Base-by-base conservation (phyloP, 2,888 invertebrate genomes). In the Keiferia lycopersicella region DNA sequence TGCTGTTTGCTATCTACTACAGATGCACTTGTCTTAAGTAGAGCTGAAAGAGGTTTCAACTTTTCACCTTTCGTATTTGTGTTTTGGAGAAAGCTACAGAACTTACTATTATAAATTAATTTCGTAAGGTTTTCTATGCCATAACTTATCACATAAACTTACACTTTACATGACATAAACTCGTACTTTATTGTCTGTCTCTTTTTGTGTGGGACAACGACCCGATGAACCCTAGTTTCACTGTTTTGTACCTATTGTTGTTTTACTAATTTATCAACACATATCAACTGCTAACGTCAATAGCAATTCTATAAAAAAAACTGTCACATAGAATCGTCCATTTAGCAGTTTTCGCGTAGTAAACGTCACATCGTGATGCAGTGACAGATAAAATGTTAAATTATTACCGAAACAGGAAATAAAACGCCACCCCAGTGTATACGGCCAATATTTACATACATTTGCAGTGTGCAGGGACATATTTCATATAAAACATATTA, bases 321-420 rank as follows among this genome's bases (percentile, higher is more conserved):
- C 56, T 16, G 38, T 41, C 20, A 26, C 39, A 26, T 51, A 60
- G 51, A 20, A 58, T 34, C 16, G 34, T 38, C 61, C 64, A 56
- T 62, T 64, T 64, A 57, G 64, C 61, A 62, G 61, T 61, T 58
- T 58, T 61, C 61, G 64, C 57, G 48, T 62, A 64, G 48, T 64
- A 61, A 64, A 64, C 48, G 64, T 64, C 64, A 57, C 3, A 16
- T 38, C 8, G 22, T 64, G 64, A 61, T 64, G n/a, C 64, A 38
- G 16, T 20, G 16, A 12, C 45, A 64, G 64, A 64, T 64, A 64
- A 61, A 64, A 56, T 53, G 61, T 61, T 61, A 61, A 64, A 61
- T 56, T 64, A 64, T 61, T 56, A 61, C 60, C 38, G 38, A 22
- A 22, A n/a, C 53, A 57, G 64, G 64, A 64, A 64, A 61, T 64